Evolutionary conservation across 2,113 vertebrate species (phyloP).

Genomic region (Ptilonorhynchus violaceus): DNA sequence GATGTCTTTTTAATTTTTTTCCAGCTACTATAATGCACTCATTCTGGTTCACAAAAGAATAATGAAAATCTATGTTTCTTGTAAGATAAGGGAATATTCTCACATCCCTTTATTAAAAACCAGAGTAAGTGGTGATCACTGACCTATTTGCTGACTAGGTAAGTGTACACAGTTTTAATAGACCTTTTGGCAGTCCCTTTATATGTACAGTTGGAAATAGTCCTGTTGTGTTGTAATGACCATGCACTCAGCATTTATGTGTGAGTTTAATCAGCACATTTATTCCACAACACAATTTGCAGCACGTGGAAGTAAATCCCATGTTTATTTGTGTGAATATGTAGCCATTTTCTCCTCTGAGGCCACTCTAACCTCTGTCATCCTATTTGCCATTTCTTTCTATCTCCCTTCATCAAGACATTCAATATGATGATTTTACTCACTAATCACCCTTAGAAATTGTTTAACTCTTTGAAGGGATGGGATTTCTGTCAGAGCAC

Average conservation of each 20-base stretch:
- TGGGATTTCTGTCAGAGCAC: not conserved
- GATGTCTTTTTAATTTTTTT: not conserved
- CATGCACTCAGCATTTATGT: not conserved
- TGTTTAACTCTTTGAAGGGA: not conserved
- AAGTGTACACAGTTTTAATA: not conserved
- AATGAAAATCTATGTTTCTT: conserved; percentile 25
- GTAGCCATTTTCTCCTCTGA: not conserved
- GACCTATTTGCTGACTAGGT: conserved; percentile 7
- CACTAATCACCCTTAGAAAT: not conserved
- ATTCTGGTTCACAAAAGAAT: conserved; percentile 16
- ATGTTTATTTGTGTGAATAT: not conserved
- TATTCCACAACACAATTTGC: not conserved
- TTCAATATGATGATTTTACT: not conserved
- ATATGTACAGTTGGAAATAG: not conserved
- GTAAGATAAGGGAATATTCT: conserved; percentile 30
- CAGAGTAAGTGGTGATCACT: not conserved
- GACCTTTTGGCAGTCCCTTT: not conserved
- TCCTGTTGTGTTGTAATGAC: not conserved
- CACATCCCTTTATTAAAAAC: conserved; percentile 55
- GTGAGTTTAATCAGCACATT: not conserved
- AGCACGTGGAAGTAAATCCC: not conserved
- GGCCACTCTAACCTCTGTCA: not conserved
- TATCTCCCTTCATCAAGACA: not conserved
- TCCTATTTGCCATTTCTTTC: not conserved
- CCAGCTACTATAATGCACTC: not conserved